Base-by-base conservation (phyloP, 1,140 invertebrate genomes). In the Drosophila albomicans region DNA sequence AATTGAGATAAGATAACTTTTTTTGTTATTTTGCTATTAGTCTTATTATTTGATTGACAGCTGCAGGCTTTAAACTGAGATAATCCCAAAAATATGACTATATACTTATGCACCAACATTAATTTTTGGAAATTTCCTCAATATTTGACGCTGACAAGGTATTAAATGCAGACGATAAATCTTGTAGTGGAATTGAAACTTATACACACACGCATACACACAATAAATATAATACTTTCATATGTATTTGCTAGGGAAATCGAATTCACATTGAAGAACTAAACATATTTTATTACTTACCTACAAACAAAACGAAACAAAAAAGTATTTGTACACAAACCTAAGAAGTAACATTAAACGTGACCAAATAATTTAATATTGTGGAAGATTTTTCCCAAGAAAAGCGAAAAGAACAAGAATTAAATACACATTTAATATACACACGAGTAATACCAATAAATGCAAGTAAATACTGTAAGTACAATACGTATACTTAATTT, bases 321-420 rank as follows among this genome's bases (percentile, higher is more conserved):
- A 38, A 57, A 45, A 79, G 85, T 81, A 87, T 84, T 88, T 89
- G 70, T 85, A 88, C 80, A 89, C 80, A 72, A 88, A 71, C 85
- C 65, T 84, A 72, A 73, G 71, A 79, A 89, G 78, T 81, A 88
- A 89, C 59, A 80, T 81, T 85, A 72, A 90, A 81, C 85, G 86
- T 88, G 85, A 89, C 85, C 86, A 89, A 89, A 89, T 89, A 89
- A 88, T 85, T 81, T 88, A 88, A 89, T 81, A 88, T 79, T 90
- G 66, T 57, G 84, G 71, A 75, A 79, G 28, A 70, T 79, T 88
- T 82, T 89, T 81, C 57, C 81, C 78, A 52, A 46, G 32, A 67
- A 52, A 68, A 52, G 77, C 64, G 70, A 66, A 61, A 79, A 77
- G 15, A 46, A 82, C 48, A 70, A 66, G 72, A 64, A 89, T 64